These are phyloP conservation scores for Enteromius viviparus DNA, from an alignment of 2,797 vertebrate genomes.

Conservation along the genomic window DNA sequence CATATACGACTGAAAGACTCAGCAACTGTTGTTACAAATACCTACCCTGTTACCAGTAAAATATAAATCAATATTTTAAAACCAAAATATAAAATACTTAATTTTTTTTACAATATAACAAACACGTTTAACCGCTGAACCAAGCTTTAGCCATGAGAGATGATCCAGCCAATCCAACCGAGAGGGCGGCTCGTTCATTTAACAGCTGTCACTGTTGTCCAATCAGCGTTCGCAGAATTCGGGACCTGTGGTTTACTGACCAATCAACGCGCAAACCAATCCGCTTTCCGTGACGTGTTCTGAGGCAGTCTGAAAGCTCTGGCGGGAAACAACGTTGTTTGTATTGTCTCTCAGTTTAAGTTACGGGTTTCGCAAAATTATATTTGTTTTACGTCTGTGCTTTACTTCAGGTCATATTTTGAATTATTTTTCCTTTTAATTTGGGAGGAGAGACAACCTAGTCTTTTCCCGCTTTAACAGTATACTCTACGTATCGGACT, in stretches of 20 bases:
- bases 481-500: not conserved
- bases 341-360: not conserved
- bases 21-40: not conserved
- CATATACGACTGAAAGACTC: not conserved
- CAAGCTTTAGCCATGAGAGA: not conserved
- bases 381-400: not conserved
- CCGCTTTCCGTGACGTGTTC: slow-evolving; percentile 25
- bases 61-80: not conserved
- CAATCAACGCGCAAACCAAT: slow-evolving; percentile 52
- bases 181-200: not conserved
- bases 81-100: not conserved
- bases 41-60: not conserved
- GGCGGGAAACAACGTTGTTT: slow-evolving; percentile 57
- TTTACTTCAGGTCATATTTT: not conserved
- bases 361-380: not conserved
- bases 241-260: slow-evolving; percentile 27
- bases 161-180: not conserved
- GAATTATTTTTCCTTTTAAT: slow-evolving; percentile 2
- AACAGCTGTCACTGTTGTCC: slow-evolving; percentile 24
- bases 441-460: not conserved
- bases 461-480: slow-evolving; percentile 7
- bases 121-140: not conserved
- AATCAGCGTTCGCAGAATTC: slow-evolving; percentile 33
- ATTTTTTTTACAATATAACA: not conserved
- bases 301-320: slow-evolving; percentile 57